phyloP scores from a whole-genome alignment of 2,797 vertebrate genomes.

The Synanceia verrucosa region DNA sequence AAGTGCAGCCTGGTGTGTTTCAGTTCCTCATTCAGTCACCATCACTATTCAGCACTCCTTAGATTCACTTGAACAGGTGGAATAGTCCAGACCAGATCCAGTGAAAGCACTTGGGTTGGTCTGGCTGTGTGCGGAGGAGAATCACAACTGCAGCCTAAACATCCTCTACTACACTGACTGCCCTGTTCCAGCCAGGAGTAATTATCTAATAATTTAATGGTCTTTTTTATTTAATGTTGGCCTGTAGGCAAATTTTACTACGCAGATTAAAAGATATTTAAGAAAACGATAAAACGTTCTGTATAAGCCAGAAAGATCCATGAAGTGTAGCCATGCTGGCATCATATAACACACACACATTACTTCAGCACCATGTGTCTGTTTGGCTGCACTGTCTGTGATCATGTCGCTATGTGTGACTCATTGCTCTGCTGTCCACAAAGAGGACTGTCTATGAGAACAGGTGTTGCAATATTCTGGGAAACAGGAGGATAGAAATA shows the following conservation, averaged over 20 bases:
- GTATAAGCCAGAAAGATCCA: neutral
- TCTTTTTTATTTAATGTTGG: neutral
- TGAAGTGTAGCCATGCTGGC: neutral
- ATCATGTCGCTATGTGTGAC: neutral
- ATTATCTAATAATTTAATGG: too few relatives aligned
- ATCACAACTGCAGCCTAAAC: neutral
- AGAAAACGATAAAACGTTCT: too few relatives aligned
- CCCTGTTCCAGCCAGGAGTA: too few relatives aligned
- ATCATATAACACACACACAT: neutral
- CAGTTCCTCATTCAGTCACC: neutral
- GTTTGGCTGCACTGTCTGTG: neutral
- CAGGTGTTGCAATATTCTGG: neutral
- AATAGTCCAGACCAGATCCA: neutral
- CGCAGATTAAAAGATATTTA: too few relatives aligned
- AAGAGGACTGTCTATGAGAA: neutral
- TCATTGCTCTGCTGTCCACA: neutral
- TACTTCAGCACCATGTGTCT: neutral
- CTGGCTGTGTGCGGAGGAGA: neutral
- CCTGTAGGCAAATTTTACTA: neutral
- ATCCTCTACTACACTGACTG: too few relatives aligned
- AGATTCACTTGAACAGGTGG: too few relatives aligned
- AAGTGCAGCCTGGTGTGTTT: neutral
- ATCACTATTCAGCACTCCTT: neutral
- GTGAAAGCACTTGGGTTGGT: neutral
- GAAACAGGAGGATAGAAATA: neutral